Conservation (phyloP, 1,140 invertebrate genomes). For the Brachionus asplanchnoidis region DNA sequence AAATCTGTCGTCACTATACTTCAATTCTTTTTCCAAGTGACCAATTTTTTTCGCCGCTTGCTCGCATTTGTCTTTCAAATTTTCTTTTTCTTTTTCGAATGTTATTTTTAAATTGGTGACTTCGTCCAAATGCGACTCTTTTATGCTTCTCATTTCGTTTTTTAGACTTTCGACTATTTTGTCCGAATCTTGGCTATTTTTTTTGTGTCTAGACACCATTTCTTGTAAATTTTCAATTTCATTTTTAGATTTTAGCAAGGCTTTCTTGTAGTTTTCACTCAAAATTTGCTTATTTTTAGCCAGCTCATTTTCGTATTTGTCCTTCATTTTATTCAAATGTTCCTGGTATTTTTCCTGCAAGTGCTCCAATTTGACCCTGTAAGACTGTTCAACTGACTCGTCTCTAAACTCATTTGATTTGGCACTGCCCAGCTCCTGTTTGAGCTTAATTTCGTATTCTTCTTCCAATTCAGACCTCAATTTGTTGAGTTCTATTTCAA, state of each 20-base stretch:
- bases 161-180: constrained; percentile 39
- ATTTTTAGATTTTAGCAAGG: not conserved
- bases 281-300: not conserved
- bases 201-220: constrained; percentile 2
- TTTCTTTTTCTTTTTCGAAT: constrained; percentile 32
- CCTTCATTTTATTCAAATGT: constrained; percentile 12
- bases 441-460: constrained; percentile 21
- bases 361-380: not conserved
- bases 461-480: constrained; percentile 22
- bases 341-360: not conserved
- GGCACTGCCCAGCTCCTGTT: not conserved
- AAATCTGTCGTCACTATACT: not conserved
- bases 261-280: constrained; percentile 21
- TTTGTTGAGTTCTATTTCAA: constrained; percentile 32
- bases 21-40: constrained; percentile 14
- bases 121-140: constrained; percentile 37
- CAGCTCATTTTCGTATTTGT: constrained; percentile 11
- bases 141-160: constrained; percentile 20
- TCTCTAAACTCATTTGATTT: not conserved
- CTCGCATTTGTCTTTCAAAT: constrained; percentile 14
- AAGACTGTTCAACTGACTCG: constrained; percentile 8
- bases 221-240: constrained; percentile 17
- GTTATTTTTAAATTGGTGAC: constrained; percentile 16
- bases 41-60: not conserved
- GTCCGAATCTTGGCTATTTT: constrained; percentile 9